Conservation (phyloP, 2,113 vertebrate species). For the Xenopus borealis region DNA sequence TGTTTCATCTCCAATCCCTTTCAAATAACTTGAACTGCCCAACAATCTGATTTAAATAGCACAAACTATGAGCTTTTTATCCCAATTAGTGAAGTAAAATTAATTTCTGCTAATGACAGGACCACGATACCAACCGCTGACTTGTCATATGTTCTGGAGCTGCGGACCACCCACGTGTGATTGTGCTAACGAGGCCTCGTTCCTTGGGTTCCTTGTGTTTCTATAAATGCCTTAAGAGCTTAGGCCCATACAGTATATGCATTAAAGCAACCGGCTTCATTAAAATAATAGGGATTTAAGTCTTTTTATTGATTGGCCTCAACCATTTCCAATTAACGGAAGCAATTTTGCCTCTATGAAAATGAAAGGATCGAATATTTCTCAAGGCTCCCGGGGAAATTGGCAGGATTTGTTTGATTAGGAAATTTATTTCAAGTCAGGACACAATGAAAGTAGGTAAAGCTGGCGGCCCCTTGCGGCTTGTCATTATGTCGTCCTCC, state of each 20-base stretch:
- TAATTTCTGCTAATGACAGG: not conserved
- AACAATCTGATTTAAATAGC: not conserved
- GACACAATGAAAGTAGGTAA: not conserved
- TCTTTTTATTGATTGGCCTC: conserved; percentile 1
- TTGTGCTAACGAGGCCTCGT: not conserved
- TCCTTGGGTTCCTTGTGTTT: not conserved
- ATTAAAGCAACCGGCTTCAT: not conserved
- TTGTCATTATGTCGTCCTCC: too few relatives aligned
- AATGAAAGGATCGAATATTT: conserved; percentile 7
- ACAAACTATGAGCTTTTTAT: not conserved
- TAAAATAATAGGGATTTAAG: not conserved
- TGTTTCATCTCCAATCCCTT: too few relatives aligned
- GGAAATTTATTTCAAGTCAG: conserved; percentile 1
- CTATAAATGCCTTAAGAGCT: not conserved
- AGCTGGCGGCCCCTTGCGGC: too few relatives aligned
- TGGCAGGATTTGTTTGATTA: not conserved
- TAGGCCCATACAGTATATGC: not conserved
- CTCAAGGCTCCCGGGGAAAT: not conserved
- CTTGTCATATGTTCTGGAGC: not conserved
- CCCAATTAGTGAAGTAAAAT: not conserved
- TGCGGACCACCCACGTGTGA: too few relatives aligned
- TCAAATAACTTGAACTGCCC: too few relatives aligned
- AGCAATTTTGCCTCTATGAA: not conserved
- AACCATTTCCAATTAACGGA: conserved; percentile 7
- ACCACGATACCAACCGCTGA: not conserved